Percentiles rank a stretch among this genome's conserved stretches.
Evolutionary conservation across 2,888 invertebrate species (phyloP).

Genomic region (Heteropelma amictum): DNA sequence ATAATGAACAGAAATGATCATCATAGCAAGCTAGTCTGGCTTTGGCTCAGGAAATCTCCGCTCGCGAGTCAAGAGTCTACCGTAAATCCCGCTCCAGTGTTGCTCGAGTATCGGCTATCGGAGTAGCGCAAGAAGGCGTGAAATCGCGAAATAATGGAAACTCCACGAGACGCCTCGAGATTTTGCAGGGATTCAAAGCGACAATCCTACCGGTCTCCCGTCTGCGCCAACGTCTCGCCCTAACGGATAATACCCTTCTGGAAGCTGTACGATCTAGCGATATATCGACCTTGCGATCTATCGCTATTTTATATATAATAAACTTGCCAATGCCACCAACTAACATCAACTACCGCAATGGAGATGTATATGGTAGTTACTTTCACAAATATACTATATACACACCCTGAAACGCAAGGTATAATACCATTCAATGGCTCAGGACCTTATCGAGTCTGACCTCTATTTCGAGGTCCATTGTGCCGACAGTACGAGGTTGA

Average conservation of each 20-base stretch:
- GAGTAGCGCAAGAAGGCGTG: constrained; percentile 35
- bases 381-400: neutral
- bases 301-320: constrained; percentile 12
- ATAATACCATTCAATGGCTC: constrained; percentile 19
- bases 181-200: constrained; percentile 35
- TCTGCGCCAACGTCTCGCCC: constrained; percentile 8
- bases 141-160: constrained; percentile 49
- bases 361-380: constrained; percentile 5
- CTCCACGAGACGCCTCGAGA: constrained; percentile 14
- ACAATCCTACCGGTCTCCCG: constrained; percentile 28
- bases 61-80: too few relatives aligned
- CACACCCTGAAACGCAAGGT: too few relatives aligned
- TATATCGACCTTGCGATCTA: neutral
- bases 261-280: constrained; percentile 2
- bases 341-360: constrained; percentile 3
- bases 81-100: too few relatives aligned
- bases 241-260: constrained; percentile 41
- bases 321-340: constrained; percentile 19
- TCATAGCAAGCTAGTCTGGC: too few relatives aligned
- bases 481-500: constrained; percentile 56
- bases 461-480: constrained; percentile 66
- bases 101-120: constrained; percentile 35
- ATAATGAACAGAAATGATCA: too few relatives aligned
- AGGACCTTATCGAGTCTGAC: constrained; percentile 42
- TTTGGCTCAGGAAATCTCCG: neutral